These are phyloP conservation scores for Drosophila bifasciata DNA, from an alignment of 1,140 invertebrate genomes.

Conservation along the genomic window DNA sequence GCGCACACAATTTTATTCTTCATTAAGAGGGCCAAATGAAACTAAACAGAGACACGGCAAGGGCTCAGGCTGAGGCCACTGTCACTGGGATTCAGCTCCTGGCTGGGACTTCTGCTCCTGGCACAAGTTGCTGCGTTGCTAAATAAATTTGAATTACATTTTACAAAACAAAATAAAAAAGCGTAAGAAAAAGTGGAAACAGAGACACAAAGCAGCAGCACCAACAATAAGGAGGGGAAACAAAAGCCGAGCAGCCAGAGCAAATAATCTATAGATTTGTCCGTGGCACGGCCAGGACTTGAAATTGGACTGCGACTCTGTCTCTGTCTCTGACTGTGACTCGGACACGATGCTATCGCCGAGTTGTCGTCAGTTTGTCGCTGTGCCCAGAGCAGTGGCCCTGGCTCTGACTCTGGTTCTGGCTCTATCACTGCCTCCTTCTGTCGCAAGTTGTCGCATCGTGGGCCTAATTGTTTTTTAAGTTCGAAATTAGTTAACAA, in stretches of 20 bases:
- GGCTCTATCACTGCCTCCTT: constrained; percentile 5
- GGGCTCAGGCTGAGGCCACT: constrained; percentile 4
- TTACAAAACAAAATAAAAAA: constrained; percentile 30
- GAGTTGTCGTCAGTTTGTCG: constrained; percentile 35
- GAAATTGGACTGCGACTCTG: constrained; percentile 18
- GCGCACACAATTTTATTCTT: constrained; percentile 73
- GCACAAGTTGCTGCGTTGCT: constrained; percentile 42
- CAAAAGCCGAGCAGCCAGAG: constrained; percentile 46
- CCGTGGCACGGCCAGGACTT: constrained; percentile 27
- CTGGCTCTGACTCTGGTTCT: too few relatives aligned
- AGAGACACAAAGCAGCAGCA: constrained; percentile 1
- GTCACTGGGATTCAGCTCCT: constrained; percentile 7
- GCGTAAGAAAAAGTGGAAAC: constrained; percentile 15
- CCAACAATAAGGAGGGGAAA: constrained; percentile 37
- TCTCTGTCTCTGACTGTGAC: constrained; percentile 10
- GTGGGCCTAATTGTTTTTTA: constrained; percentile 81
- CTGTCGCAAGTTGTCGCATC: constrained; percentile 70
- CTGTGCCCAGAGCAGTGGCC: neutral
- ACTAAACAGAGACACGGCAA: constrained; percentile 54
- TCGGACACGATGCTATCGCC: constrained; percentile 35
- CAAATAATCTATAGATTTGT: constrained; percentile 72
- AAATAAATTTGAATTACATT: constrained; percentile 80
- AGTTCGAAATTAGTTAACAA: constrained; percentile 83
- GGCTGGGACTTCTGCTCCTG: constrained; percentile 16
- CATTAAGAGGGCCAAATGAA: constrained; percentile 74